Evolutionary conservation across 1,140 invertebrate genomes (phyloP), one percentile per base, ranked within the genome.

Genomic region (Zaprionus nigranus): DNA sequence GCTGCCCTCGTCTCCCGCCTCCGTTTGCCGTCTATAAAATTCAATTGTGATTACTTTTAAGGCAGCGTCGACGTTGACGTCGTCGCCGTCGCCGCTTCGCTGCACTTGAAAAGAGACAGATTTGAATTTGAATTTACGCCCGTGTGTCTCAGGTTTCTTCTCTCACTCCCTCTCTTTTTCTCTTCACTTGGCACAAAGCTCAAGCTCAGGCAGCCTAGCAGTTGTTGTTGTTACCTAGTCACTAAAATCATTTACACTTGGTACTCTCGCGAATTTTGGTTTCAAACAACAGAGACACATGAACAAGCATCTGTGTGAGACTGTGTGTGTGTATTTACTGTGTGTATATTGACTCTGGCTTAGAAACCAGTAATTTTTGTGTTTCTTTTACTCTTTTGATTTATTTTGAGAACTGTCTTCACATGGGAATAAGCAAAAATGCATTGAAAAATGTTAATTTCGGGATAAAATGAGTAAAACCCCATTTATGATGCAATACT

Each of bases 11-110:
- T 30, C 30, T 34, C 2, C 51, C 59, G 57, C 63, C 77, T 28
- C 11, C 49, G 22, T 24, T n/a, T 46, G n/a, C 51, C 62, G 51
- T 57, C 73, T 72, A 60, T 59, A 61, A 87, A 87, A 88, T 79
- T 83, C 64, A 80, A 74, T 73, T 84, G 78, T 84, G 84, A 88
- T 88, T 88, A 78, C 80, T 87, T 87, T 69, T 64, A 71, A 73
- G 77, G 38, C 81, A 59, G 64, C 67, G 49, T 43, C 62, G 56
- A 30, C 61, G 54, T 60, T 38, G 68, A 17, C 57, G 63, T 54
- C 57, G 63, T 54, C 38, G 38, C 22, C 38, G 73, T 59, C 74
- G 69, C 34, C 66, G 83, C 77, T 66, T 88, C 77, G 70, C 58
- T 87, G 83, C 77, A 83, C 83, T 86, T 75, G 82, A 85, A 78